phyloP scores from a whole-genome alignment of 2,797 vertebrate species.

The Margarornis squamiger region DNA sequence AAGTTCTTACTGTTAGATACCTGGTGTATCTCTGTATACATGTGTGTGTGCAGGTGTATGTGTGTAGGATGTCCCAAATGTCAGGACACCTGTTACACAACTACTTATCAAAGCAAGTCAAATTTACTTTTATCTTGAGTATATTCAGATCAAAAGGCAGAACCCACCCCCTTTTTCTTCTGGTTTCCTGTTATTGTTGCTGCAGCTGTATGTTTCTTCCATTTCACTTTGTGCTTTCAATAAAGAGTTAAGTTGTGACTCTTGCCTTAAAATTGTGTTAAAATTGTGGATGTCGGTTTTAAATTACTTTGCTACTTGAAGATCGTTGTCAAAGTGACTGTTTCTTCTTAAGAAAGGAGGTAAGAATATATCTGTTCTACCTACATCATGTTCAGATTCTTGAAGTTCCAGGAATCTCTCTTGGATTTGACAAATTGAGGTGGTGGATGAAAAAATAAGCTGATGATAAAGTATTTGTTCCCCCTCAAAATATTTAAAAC shows the following conservation, averaged over 20 bases:
- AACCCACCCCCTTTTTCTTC: constrained; percentile 44
- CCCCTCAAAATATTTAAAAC: background rate
- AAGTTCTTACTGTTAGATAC: background rate
- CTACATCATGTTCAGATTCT: constrained; percentile 10
- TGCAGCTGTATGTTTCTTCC: constrained; percentile 46
- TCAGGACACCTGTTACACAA: background rate
- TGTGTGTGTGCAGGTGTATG: background rate
- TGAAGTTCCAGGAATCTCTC: constrained; percentile 42
- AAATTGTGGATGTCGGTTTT: background rate
- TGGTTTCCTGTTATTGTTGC: constrained; percentile 62
- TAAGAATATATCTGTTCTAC: constrained; percentile 40
- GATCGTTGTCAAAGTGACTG: constrained; percentile 19
- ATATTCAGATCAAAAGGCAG: constrained; percentile 13
- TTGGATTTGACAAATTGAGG: constrained; percentile 3
- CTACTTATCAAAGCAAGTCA: background rate
- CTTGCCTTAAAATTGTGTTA: background rate
- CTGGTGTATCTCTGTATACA: background rate
- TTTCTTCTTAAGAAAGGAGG: constrained; percentile 55
- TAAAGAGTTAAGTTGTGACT: background rate
- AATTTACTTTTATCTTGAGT: background rate
- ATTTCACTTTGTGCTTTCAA: constrained; percentile 23
- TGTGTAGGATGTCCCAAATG: background rate
- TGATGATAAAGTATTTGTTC: background rate
- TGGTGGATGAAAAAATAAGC: background rate
- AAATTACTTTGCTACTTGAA: constrained; percentile 30